Evolutionary conservation across 1,140 invertebrate species (phyloP), one percentile per base, ranked within the genome.

Genomic region (Odontomachus brunneus): DNA sequence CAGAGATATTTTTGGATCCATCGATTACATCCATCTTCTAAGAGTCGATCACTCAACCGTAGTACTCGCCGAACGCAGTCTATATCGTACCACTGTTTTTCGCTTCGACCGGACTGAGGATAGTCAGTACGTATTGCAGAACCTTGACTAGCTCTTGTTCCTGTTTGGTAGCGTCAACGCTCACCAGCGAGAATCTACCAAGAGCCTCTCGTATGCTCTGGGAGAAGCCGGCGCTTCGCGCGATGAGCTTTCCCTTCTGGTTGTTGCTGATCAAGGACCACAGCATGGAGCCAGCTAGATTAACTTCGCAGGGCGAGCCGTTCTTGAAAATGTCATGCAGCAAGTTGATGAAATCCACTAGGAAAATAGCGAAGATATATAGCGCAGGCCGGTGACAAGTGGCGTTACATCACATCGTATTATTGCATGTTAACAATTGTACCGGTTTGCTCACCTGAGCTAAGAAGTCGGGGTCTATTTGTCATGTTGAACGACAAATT

Each of bases 221-320:
- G 0, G 87, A 74, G 84, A 94, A 92, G 7, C 93, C 93, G 22
- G 90, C 87, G 51, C 84, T 91, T 5, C 93, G 89, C 9, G 87
- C 86, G 9, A 92, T 92, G 29, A 93, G 83, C 81, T 94, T 94
- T 60, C 89, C 93, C 69, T 94, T 94, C 38, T 94, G 93, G 84
- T 93, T 94, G 53, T 94, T 94, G 22, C 87, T 88, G 9, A 94
- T 81, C 19, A 94, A 55, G 0, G 93, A 90, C 93, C 93, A 93
- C 1, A 94, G 51, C 65, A 91, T 91, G 0, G 90, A 90, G 4
- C 90, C 90, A 0, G 84, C 92, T 29, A 93, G 78, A 59, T 85
- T 90, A 11, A 93, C 92, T 62, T 94, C 93, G 2, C 63, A 83
- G 0, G 89, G 12, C 0, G 88, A 88, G 29, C 90, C 91, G 66